Percentiles rank a stretch among this genome's conserved stretches.
These are phyloP conservation scores for Uloborus plumipes DNA, from an alignment of 2,888 invertebrate genomes.

Conservation along the genomic window DNA sequence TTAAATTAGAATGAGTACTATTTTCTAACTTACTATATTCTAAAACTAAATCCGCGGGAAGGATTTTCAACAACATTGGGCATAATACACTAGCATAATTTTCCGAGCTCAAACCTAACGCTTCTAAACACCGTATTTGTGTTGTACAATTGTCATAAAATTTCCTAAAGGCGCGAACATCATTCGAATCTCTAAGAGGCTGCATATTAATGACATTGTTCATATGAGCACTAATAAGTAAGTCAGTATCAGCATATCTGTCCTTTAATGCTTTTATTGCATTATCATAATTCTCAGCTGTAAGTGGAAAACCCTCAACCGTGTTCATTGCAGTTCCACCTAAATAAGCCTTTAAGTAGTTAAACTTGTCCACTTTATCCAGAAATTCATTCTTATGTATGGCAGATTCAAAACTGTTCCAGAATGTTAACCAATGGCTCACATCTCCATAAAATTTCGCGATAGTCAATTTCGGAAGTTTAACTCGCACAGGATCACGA, in stretches of 20 bases:
- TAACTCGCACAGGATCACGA: no score
- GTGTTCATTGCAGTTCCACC: neutral
- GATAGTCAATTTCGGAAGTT: no score
- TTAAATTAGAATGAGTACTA: no score
- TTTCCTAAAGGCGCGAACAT: neutral
- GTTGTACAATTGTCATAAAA: constrained; percentile 2
- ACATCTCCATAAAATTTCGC: no score
- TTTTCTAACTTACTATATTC: no score
- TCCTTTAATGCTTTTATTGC: constrained; percentile 4
- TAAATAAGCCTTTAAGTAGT: constrained; percentile 6
- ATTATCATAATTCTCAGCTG: neutral
- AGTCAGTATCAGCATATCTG: constrained; percentile 3
- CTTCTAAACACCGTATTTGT: neutral
- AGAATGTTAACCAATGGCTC: no score
- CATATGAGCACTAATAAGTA: constrained; percentile 8
- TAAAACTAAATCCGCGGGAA: no score
- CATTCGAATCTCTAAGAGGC: constrained; percentile 3
- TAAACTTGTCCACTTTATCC: constrained; percentile 9
- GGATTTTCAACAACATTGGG: no score
- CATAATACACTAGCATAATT: neutral
- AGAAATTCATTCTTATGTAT: neutral
- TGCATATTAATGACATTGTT: neutral
- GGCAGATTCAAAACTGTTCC: no score
- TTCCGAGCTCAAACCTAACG: neutral
- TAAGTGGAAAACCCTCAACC: neutral